Conservation (phyloP, 2,113 vertebrate genomes). For the Junco hyemalis region DNA sequence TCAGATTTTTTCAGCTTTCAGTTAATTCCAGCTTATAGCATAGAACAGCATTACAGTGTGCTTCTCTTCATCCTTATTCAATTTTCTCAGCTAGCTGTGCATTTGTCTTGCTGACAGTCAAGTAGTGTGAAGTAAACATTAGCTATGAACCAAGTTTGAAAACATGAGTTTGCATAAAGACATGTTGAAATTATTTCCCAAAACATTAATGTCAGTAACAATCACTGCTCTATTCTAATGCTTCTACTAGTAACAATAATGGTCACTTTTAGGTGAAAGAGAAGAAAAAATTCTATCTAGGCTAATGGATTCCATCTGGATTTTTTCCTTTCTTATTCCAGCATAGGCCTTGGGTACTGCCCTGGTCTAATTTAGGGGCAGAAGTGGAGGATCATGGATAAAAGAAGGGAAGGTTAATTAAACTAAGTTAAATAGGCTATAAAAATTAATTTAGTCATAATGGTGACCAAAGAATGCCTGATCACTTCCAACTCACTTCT, state of each 20-base stretch:
- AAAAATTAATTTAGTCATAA: neutral
- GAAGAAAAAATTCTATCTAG: neutral
- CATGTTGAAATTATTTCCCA: neutral
- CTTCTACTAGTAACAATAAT: neutral
- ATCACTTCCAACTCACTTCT: neutral
- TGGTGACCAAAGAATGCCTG: neutral
- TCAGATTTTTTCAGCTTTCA: neutral
- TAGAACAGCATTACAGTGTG: neutral
- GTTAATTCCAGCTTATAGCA: neutral
- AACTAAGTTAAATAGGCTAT: neutral
- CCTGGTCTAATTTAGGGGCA: neutral
- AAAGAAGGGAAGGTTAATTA: neutral
- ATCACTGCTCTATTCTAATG: neutral
- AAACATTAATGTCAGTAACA: neutral
- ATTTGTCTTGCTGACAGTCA: neutral
- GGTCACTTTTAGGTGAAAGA: neutral
- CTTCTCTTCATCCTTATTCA: neutral
- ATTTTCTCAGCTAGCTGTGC: neutral
- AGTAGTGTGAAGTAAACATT: neutral
- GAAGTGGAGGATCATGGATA: neutral
- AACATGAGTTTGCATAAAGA: neutral
- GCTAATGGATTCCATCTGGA: neutral
- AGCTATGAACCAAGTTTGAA: neutral
- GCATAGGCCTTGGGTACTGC: neutral
- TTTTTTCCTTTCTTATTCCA: neutral